Base-by-base conservation (phyloP, 2,113 vertebrate genomes). In the Onychorhynchus coronatus region DNA sequence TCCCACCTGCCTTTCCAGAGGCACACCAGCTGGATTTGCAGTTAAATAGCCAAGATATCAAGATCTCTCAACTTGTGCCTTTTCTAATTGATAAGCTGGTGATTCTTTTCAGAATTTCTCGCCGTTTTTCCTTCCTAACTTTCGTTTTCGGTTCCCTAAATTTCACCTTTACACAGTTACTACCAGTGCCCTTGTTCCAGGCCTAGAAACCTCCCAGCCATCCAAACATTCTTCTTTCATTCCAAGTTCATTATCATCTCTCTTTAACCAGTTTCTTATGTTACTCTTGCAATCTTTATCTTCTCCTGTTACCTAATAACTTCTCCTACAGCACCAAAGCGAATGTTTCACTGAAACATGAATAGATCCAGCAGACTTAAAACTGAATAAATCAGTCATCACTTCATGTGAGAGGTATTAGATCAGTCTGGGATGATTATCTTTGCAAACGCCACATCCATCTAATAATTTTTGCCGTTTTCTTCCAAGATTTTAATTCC, bases 351-450 rank as follows among this genome's bases (percentile, higher is more conserved):
- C 47, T 44, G 52, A 87, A 87, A 52, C 35, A 63, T 33, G 11
- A 88, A 72, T 12, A 85, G 27, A 78, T 85, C 33, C 44, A 67
- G 39, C 53, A 39, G 65, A 25, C 22, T 88, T 70, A 52, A 76
- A 93, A 61, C 20, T 37, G 62, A 85, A 90, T 88, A 91, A 93
- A 93, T 91, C 85, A 56, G 30, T 76, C 88, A 85, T 58, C 90
- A 62, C 49, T 23, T 73, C n/a, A 21, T 14, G 53, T 46, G 49
- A 65, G 76, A 95, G 33, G 42, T 25, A 65, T 41, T 73, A 67
- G 31, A 76, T 84, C 55, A 65, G 35, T 31, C 71, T 89, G 58
- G 33, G 79, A 72, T 9, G 1, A 75, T 75, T 59, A 25, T n/a
- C 7, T 83, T 82, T 76, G 67, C 33, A 71, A 82, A 22, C 4